phyloP scores from a whole-genome alignment of 2,888 invertebrate species.

The Erebia aethiops region DNA sequence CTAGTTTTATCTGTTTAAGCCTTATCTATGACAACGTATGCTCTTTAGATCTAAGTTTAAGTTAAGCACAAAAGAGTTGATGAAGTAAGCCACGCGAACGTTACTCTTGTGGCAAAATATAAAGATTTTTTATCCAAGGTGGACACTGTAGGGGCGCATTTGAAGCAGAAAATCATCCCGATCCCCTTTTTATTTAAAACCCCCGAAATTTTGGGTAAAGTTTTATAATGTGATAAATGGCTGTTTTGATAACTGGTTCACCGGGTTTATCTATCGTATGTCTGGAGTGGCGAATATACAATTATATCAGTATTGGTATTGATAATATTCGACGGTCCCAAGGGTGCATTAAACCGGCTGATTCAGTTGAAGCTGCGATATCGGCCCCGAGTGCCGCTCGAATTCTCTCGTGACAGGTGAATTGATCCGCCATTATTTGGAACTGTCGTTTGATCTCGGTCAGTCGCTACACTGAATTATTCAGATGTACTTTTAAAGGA shows the following conservation, averaged over 20 bases:
- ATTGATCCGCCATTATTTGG: slow-evolving; percentile 45
- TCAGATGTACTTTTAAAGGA: slow-evolving; percentile 16
- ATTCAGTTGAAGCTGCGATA: slow-evolving; percentile 56
- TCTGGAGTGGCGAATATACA: slow-evolving; percentile 4
- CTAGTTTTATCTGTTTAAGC: no score
- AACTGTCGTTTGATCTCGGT: slow-evolving; percentile 41
- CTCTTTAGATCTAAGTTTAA: no score
- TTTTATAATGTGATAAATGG: neutral
- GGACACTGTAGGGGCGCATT: neutral
- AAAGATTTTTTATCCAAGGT: no score
- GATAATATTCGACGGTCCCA: slow-evolving; percentile 39
- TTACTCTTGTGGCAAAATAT: no score
- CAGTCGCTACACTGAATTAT: slow-evolving; percentile 16
- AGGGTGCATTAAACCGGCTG: slow-evolving; percentile 63
- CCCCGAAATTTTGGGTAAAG: neutral
- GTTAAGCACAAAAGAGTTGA: no score
- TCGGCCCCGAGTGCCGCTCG: slow-evolving; percentile 42
- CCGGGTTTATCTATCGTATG: neutral
- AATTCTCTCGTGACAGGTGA: slow-evolving; percentile 58
- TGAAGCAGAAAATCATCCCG: neutral
- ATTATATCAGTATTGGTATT: slow-evolving; percentile 12
- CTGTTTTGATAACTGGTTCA: neutral
- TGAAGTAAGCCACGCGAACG: no score
- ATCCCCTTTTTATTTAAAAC: neutral
- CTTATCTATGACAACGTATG: no score